Evolutionary conservation across 2,888 invertebrate species (phyloP).

Genomic region (Drosophila nr. medialis): DNA sequence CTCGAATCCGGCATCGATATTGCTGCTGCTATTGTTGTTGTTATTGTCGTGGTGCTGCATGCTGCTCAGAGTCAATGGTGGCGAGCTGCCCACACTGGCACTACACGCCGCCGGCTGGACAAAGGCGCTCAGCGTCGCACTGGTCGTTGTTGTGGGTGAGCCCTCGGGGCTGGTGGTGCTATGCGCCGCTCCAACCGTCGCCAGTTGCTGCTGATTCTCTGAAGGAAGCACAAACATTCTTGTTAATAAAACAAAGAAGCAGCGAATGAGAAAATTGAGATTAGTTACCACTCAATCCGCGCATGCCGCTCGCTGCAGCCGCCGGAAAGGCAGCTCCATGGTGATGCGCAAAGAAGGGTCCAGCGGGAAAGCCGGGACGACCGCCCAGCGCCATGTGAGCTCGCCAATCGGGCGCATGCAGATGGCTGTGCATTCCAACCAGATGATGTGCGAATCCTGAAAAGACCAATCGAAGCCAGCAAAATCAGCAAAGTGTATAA

Average conservation of each 20-base stretch:
- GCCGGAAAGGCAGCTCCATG: constrained; percentile 86
- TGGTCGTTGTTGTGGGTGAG: constrained; percentile 85
- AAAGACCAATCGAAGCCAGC: constrained; percentile 3
- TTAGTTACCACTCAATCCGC: constrained; percentile 78
- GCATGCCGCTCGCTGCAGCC: constrained; percentile 85
- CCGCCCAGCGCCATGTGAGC: constrained; percentile 79
- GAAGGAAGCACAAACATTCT: neutral
- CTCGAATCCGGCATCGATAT: constrained; percentile 84
- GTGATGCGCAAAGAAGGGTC: constrained; percentile 85
- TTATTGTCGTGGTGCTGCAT: constrained; percentile 79
- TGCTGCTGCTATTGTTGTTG: constrained; percentile 84
- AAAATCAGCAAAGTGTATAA: neutral
- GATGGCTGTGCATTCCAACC: constrained; percentile 88
- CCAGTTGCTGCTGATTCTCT: constrained; percentile 75
- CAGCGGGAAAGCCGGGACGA: constrained; percentile 81
- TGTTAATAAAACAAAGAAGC: neutral
- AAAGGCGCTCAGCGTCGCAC: constrained; percentile 65
- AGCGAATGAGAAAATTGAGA: neutral
- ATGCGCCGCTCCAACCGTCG: constrained; percentile 85
- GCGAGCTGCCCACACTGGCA: constrained; percentile 82
- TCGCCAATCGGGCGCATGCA: constrained; percentile 88
- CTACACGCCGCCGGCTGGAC: constrained; percentile 59
- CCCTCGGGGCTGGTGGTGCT: constrained; percentile 90
- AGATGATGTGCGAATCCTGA: constrained; percentile 91
- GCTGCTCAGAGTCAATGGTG: constrained; percentile 75